Conservation (phyloP, 1,140 invertebrate species). For the Heterodera schachtii region DNA sequence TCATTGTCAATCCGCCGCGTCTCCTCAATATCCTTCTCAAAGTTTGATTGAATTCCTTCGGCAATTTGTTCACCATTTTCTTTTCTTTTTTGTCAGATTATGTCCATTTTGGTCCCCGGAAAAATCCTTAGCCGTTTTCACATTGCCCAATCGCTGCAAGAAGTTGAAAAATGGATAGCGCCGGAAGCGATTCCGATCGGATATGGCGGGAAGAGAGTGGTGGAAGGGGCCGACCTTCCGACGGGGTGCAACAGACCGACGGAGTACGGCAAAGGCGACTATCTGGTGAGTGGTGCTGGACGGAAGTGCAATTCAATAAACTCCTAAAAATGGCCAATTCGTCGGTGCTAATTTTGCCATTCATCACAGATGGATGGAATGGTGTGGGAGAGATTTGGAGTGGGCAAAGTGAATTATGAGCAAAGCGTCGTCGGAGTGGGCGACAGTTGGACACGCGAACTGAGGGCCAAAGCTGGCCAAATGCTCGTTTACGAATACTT, state of each 20-base stretch:
- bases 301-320: not conserved
- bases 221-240: constrained; percentile 26
- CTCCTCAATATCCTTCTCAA: constrained; percentile 46
- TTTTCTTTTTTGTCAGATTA: constrained; percentile 35
- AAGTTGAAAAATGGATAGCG: constrained; percentile 39
- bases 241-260: constrained; percentile 43
- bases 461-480: constrained; percentile 37
- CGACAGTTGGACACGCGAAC: constrained; percentile 33
- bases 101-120: constrained; percentile 46
- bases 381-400: constrained; percentile 37
- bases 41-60: constrained; percentile 22
- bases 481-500: constrained; percentile 47
- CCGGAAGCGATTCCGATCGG: constrained; percentile 44
- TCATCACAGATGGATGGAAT: constrained; percentile 39
- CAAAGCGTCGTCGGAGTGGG: constrained; percentile 19
- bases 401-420: constrained; percentile 44
- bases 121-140: constrained; percentile 43
- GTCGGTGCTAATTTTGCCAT: not conserved
- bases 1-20: constrained; percentile 54
- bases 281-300: constrained; percentile 25
- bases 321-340: no score
- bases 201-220: constrained; percentile 41
- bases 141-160: constrained; percentile 36
- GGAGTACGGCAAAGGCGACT: constrained; percentile 46
- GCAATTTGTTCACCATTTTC: constrained; percentile 1